A percentile compares a stretch with the other conserved stretches of the same genome.
Conservation (phyloP, 2,888 invertebrate genomes). For the Spialia ferax region DNA sequence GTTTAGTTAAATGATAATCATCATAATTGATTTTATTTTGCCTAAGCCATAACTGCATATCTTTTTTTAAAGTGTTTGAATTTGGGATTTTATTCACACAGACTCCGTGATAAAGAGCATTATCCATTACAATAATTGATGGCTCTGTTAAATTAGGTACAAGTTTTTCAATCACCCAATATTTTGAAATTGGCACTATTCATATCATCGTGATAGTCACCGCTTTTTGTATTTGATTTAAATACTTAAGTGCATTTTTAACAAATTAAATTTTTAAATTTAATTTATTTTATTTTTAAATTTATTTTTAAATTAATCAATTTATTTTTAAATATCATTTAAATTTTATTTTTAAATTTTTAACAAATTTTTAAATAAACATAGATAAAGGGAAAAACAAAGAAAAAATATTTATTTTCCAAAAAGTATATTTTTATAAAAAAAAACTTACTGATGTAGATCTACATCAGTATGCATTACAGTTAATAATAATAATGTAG, state of each 20-base stretch:
- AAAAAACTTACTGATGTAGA: constrained; percentile 11
- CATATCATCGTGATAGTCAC: too few species aligned
- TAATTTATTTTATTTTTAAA: constrained; percentile 14
- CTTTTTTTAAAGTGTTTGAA: not conserved
- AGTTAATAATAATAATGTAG: constrained; percentile 32
- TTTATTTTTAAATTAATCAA: too few species aligned
- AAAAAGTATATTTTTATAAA: constrained; percentile 1
- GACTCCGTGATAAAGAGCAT: not conserved
- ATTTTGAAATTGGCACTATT: not conserved
- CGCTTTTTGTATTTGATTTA: too few species aligned
- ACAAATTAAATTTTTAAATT: too few species aligned
- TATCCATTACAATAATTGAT: not conserved
- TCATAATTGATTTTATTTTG: constrained; percentile 19
- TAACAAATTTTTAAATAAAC: constrained; percentile 25
- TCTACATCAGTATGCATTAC: constrained; percentile 46
- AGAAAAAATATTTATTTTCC: constrained; percentile 4
- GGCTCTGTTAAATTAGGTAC: not conserved
- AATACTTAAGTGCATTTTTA: too few species aligned
- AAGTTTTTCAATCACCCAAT: not conserved
- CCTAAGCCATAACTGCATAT: constrained; percentile 6
- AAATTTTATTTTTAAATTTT: too few species aligned
- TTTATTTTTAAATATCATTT: too few species aligned
- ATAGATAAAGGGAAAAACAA: constrained; percentile 10
- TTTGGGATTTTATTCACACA: not conserved
- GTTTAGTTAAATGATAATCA: constrained; percentile 1